A percentile compares a stretch with the other conserved stretches of the same genome.
These are phyloP conservation scores for Scolopax mira DNA, from an alignment of 2,113 vertebrate species.

Conservation along the genomic window DNA sequence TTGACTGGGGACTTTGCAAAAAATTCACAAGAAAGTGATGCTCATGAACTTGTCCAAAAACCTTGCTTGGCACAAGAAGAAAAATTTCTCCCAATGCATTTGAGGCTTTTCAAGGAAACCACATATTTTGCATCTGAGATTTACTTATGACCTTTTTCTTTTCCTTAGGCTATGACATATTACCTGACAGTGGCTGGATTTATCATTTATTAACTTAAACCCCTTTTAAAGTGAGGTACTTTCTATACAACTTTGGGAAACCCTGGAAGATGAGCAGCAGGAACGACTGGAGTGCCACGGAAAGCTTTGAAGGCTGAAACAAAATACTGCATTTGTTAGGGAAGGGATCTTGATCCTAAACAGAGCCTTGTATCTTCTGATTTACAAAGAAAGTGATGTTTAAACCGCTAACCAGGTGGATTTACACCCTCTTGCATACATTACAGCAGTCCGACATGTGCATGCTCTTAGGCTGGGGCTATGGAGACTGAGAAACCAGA, in stretches of 20 bases:
- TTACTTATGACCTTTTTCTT: slow-evolving; percentile 19
- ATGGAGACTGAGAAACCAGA: not conserved
- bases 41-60: not conserved
- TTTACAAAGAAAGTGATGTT: not conserved
- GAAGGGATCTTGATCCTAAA: not conserved
- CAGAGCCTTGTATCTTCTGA: not conserved
- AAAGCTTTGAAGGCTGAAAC: not conserved
- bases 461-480: not conserved
- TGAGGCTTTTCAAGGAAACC: slow-evolving; percentile 53
- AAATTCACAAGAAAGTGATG: not conserved
- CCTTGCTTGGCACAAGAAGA: not conserved
- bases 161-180: not conserved
- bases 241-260: not conserved
- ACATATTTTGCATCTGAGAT: not conserved
- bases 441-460: not conserved
- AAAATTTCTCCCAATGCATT: not conserved
- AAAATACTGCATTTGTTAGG: not conserved
- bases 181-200: not conserved
- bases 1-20: not conserved
- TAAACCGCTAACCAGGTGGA: not conserved
- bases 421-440: not conserved
- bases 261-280: not conserved
- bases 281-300: not conserved
- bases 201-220: not conserved
- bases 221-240: not conserved